These are phyloP conservation scores for Anthopleura sola DNA, from an alignment of 64 coral and sea anemone species.

Conservation along the genomic window DNA sequence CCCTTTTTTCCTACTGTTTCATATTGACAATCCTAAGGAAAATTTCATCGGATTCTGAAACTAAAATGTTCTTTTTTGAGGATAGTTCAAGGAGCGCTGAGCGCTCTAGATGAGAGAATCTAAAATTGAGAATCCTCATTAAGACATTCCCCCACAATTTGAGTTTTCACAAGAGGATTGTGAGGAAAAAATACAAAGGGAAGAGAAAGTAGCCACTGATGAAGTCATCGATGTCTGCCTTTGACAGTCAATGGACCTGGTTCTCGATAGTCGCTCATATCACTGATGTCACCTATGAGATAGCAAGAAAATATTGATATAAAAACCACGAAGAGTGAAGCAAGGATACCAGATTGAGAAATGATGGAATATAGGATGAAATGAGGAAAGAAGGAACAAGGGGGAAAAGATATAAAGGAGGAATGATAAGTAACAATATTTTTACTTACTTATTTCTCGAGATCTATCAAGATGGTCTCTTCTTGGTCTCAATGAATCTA, in stretches of 20 bases:
- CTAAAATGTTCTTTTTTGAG: too few species aligned
- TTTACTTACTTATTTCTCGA: slow-evolving; percentile 26
- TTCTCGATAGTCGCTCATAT: background rate
- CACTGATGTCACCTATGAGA: slow-evolving; percentile 20
- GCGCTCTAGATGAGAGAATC: too few species aligned
- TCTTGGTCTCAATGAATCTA: background rate
- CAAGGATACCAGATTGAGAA: background rate
- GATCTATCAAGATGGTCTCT: background rate
- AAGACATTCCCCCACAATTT: too few species aligned
- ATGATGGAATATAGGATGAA: background rate
- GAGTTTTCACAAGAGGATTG: background rate
- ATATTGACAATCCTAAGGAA: too few species aligned
- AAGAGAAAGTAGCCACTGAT: background rate
- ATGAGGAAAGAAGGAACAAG: background rate
- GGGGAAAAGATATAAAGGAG: background rate
- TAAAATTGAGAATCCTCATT: too few species aligned
- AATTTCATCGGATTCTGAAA: too few species aligned
- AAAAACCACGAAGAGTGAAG: background rate
- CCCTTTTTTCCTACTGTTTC: too few species aligned
- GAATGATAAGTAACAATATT: background rate
- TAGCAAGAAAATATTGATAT: background rate
- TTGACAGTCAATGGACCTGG: background rate
- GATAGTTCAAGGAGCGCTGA: too few species aligned
- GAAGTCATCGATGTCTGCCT: background rate
- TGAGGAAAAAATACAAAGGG: background rate